Conservation (phyloP, 2,797 vertebrate genomes). For the Tragopan temminckii region DNA sequence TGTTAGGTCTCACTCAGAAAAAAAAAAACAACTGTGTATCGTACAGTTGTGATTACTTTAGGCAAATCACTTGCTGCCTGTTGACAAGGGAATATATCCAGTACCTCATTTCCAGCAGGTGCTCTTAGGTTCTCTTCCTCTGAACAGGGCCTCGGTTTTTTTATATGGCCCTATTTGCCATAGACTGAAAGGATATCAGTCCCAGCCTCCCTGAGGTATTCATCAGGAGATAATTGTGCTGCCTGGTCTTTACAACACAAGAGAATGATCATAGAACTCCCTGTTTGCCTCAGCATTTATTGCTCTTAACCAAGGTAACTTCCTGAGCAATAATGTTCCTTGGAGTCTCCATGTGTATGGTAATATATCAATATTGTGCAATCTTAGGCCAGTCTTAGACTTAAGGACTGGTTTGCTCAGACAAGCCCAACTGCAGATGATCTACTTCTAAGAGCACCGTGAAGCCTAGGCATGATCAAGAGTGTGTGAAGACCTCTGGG, state of each 20-base stretch:
- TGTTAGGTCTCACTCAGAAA: background rate
- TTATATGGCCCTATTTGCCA: background rate
- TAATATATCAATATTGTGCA: background rate
- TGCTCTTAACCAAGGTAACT: background rate
- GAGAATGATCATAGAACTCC: rapidly evolving
- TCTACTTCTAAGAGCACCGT: background rate
- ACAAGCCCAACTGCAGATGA: rapidly evolving
- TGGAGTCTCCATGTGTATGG: rapidly evolving
- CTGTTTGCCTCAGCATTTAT: background rate
- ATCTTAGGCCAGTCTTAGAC: background rate
- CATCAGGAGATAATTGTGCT: background rate
- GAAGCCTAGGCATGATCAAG: background rate
- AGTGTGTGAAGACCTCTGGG: background rate
- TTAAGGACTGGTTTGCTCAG: background rate
- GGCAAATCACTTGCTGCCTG: background rate
- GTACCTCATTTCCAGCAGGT: background rate
- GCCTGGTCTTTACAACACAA: background rate
- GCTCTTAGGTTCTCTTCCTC: background rate
- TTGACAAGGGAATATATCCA: background rate
- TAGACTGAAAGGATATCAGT: background rate
- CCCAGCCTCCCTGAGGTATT: background rate
- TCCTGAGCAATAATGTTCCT: background rate
- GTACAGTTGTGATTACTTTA: background rate
- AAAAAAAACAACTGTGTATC: background rate
- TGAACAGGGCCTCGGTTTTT: background rate